Evolutionary conservation across 2,113 vertebrate genomes (phyloP), one percentile per base, ranked within the genome.

Genomic region (Himantopus leucocephalus): DNA sequence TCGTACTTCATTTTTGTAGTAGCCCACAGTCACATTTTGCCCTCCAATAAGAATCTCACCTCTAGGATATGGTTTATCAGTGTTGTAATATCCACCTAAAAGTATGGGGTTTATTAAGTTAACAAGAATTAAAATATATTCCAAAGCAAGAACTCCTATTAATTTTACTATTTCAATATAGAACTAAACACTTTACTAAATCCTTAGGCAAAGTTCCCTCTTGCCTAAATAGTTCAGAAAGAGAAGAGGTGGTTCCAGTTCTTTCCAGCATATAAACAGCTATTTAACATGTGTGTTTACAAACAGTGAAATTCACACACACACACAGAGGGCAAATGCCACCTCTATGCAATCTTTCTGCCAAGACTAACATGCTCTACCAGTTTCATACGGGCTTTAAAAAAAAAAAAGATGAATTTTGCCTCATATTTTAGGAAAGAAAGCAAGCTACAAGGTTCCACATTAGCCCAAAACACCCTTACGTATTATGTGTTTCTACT

Each of bases 1-100:
- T 94, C 98, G 98, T 5, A 82, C 80, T 91, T 99, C 97, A 32
- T 98, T 98, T 97, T 99, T 99, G 94, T 99, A 99, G 98, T 99
- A 99, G n/a, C 99, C 99, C 98, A 99, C 98, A n/a, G 99, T 99
- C 41, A 99, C 98, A 37, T 99, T 99, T 76, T 98, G 98, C 37
- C 99, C 99, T 58, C 99, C 99, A 64, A 99, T 98, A 92, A 99
- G 98, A 94, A 99, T 98, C 97, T 99, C 99, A 59, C 99, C 99
- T 96, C 99, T 97, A 18, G 99, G 99, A 74, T 98, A 98, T 11
- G 99, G 99, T 83, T 98, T 98, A 95, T 99, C 99, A 3, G 98
- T 99, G 96, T 98, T 99, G 52, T 97, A 98, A 95, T 99, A 99
- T 5, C 98, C 99, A 96, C 99, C 99, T 99, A 78, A 73, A 94